Evolutionary conservation across 2,113 vertebrate genomes (phyloP).

Genomic region (Pungitius pungitius): DNA sequence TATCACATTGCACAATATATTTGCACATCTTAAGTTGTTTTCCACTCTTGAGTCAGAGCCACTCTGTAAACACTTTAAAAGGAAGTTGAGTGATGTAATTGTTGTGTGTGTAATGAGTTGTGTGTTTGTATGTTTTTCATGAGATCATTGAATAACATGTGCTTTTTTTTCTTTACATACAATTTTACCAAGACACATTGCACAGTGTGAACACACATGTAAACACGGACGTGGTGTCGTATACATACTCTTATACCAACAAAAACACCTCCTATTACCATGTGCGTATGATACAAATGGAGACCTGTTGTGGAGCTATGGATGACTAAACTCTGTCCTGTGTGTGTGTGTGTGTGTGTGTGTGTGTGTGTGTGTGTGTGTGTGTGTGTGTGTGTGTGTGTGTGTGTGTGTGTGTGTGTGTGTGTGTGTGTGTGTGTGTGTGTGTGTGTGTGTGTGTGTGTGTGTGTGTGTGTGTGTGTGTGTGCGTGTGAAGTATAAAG

Average conservation of each 20-base stretch:
- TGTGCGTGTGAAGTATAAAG: constrained; percentile 28
- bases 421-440: constrained; percentile 1
- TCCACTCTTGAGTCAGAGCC: neutral
- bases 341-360: constrained; percentile 15
- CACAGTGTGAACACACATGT: neutral
- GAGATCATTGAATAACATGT: constrained; percentile 1
- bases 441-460: constrained; percentile 2
- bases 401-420: neutral
- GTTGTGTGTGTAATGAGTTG: constrained; percentile 1
- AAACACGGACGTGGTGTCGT: neutral
- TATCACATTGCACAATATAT: constrained; percentile 12
- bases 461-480: constrained; percentile 30
- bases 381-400: neutral
- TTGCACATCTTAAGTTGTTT: constrained; percentile 9
- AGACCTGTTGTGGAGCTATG: constrained; percentile 34
- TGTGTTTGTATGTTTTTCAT: constrained; percentile 23
- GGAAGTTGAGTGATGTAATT: constrained; percentile 5
- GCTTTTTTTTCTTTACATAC: constrained; percentile 6
- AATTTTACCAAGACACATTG: constrained; percentile 6
- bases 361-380: neutral
- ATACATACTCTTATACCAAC: neutral
- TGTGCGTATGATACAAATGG: constrained; percentile 10
- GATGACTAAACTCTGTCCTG: constrained; percentile 24
- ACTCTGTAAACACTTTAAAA: constrained; percentile 9
- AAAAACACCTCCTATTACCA: constrained; percentile 30